These are phyloP conservation scores for Leptodactylus fallax DNA, from an alignment of 2,797 vertebrate species.

Conservation along the genomic window DNA sequence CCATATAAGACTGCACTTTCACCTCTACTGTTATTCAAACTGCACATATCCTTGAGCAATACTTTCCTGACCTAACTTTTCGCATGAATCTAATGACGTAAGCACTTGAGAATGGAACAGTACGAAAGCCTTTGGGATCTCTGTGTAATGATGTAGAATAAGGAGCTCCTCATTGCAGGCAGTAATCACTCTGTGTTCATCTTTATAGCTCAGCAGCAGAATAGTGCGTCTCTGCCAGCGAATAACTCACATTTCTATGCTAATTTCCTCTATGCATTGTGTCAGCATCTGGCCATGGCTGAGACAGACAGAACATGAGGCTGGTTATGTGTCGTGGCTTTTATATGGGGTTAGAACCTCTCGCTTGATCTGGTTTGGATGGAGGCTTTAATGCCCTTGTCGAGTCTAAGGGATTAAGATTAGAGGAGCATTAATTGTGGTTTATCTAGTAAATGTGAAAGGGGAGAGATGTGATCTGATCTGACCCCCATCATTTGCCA, in stretches of 20 bases:
- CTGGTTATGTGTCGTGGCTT: neutral
- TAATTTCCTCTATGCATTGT: slow-evolving; percentile 58
- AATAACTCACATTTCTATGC: slow-evolving; percentile 59
- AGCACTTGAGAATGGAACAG: neutral
- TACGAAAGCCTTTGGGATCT: slow-evolving; percentile 34
- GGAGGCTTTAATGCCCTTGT: slow-evolving; percentile 37
- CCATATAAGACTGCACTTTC: no score
- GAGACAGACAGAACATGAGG: slow-evolving; percentile 35
- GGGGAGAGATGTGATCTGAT: slow-evolving; percentile 29
- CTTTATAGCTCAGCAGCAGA: slow-evolving; percentile 7
- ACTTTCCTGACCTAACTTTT: slow-evolving; percentile 16
- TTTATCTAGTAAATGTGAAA: slow-evolving; percentile 51
- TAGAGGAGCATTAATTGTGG: slow-evolving; percentile 50
- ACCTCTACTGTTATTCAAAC: no score
- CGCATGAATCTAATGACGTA: slow-evolving; percentile 12
- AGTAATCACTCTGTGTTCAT: slow-evolving; percentile 50
- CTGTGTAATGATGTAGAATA: slow-evolving; percentile 19
- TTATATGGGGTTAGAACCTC: neutral
- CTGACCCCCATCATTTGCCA: slow-evolving; percentile 23
- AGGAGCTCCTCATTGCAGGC: slow-evolving; percentile 56
- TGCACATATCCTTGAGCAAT: neutral
- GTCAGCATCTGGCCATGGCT: slow-evolving; percentile 47
- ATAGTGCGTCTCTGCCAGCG: slow-evolving; percentile 1
- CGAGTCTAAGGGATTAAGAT: slow-evolving; percentile 50
- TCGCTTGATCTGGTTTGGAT: slow-evolving; percentile 18